Evolutionary conservation across 2,797 vertebrate genomes (phyloP), one percentile per base, ranked within the genome.

Genomic region (Tragopan temminckii): DNA sequence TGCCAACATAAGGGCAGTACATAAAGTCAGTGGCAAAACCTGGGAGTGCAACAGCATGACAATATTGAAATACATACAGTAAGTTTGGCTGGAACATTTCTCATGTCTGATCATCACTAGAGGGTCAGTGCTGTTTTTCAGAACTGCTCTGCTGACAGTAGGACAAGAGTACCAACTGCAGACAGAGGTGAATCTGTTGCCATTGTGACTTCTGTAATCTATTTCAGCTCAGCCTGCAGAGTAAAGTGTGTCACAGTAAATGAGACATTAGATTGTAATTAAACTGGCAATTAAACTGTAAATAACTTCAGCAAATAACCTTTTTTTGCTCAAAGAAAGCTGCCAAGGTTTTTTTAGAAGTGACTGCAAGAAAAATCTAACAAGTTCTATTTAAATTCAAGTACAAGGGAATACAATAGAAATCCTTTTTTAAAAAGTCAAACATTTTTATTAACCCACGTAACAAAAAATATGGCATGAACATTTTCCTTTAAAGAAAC

Each of bases 241-340:
- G 20, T 20, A 63, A 40, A 92, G 45, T 9, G 48, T 84, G 69
- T 78, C 81, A 94, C 64, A 75, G 61, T 71, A 94, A 96, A 88
- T 0, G 19, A 90, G 81, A 88, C 62, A 90, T 91, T 83, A 81
- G 55, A 70, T 27, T 92, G 52, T 78, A 92, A 95, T 94, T 94
- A 89, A 94, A 92, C 48, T 66, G 50, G 58, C 38, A 95, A 78
- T 89, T 94, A 92, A 94, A 82, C 45, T 72, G 82, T 93, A 93
- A 95, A 80, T 90, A 94, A 94, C 48, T 85, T 77, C 58, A 36
- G 36, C 76, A 95, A 87, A 87, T 78, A 87, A 83, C n/a, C 33
- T 24, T 81, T 69, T 91, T 82, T 90, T 80, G 36, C 17, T 82
- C 80, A 79, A 85, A 89, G 90, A 93, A 92, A 88, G 35, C 9